Percentiles rank a stretch among this genome's conserved stretches.
Conservation (phyloP, 2,797 vertebrate genomes). For the Hypotaenidia okinawae region DNA sequence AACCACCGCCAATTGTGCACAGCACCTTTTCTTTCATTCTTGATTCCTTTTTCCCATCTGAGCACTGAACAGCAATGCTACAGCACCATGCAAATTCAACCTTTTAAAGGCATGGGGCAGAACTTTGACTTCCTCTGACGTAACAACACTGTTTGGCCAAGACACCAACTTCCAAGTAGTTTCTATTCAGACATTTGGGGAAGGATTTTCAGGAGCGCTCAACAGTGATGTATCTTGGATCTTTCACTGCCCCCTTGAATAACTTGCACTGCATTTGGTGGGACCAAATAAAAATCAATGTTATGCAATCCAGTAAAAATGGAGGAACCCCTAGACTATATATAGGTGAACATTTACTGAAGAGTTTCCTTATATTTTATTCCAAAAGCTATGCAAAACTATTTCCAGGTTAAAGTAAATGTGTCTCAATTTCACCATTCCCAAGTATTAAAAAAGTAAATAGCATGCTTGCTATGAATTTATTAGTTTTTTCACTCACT, state of each 20-base stretch:
- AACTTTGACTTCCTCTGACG: neutral
- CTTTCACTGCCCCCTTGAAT: too few relatives aligned
- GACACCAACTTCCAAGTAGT: neutral
- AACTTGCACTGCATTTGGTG: neutral
- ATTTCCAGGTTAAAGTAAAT: neutral
- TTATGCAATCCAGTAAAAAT: neutral
- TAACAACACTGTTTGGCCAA: neutral
- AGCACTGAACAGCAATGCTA: neutral
- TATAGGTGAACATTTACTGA: neutral
- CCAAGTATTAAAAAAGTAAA: neutral
- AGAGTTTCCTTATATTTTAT: neutral
- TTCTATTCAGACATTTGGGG: neutral
- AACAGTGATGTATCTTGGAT: neutral
- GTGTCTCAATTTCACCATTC: neutral
- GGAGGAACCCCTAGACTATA: neutral
- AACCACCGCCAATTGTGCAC: conserved; percentile 35
- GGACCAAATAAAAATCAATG: neutral
- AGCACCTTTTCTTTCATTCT: conserved; percentile 20
- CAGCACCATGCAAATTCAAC: neutral
- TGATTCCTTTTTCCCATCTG: neutral
- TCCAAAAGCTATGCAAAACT: neutral
- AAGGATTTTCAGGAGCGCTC: too few relatives aligned
- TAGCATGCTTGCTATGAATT: neutral
- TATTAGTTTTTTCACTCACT: neutral
- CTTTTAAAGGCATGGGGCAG: neutral